Evolutionary conservation across 2,113 vertebrate genomes (phyloP).

Genomic region (Jacana jacana): DNA sequence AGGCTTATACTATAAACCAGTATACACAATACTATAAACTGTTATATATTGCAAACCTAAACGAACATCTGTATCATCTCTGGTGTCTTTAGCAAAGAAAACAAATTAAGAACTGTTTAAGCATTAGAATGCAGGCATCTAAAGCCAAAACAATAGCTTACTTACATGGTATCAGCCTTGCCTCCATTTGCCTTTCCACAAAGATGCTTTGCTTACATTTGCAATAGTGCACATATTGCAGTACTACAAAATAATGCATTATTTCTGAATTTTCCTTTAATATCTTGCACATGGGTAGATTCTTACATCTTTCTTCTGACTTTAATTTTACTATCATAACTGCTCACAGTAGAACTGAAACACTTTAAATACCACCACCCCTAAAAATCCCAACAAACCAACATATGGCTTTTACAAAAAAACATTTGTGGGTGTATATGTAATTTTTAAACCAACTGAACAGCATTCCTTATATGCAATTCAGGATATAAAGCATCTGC

Average conservation of each 20-base stretch:
- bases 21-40: neutral
- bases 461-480: neutral
- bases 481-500: constrained; percentile 36
- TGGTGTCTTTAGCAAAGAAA: neutral
- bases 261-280: neutral
- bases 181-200: neutral
- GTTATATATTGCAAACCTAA: neutral
- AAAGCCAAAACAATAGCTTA: neutral
- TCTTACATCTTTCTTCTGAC: neutral
- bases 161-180: neutral
- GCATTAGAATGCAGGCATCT: neutral
- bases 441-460: constrained; percentile 11
- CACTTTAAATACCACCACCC: neutral
- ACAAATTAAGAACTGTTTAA: neutral
- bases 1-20: neutral
- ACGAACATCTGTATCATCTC: neutral
- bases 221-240: neutral
- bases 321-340: neutral
- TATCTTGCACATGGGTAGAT: neutral
- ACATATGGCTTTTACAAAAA: neutral
- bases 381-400: neutral
- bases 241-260: neutral
- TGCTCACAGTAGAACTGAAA: neutral
- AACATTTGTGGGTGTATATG: neutral
- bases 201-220: neutral